These are phyloP conservation scores for Graphium colonna DNA, from an alignment of 2,888 invertebrate species.

Conservation along the genomic window DNA sequence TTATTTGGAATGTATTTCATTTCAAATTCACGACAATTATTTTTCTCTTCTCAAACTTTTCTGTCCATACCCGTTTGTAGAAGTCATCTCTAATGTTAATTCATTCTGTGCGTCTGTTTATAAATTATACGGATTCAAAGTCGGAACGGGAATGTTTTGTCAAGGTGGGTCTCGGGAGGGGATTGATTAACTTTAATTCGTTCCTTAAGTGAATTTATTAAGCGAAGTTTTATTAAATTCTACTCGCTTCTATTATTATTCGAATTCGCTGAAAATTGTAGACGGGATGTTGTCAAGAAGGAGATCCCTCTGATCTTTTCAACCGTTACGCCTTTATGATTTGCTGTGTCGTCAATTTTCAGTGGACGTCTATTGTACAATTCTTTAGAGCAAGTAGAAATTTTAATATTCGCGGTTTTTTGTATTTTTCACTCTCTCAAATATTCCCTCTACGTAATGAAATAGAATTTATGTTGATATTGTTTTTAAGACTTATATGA, in stretches of 20 bases:
- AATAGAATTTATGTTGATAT: too few species aligned
- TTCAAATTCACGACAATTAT: background rate
- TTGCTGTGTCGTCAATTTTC: background rate
- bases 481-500: too few species aligned
- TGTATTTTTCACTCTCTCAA: too few species aligned
- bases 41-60: too few species aligned
- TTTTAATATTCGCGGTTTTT: too few species aligned
- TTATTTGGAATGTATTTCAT: background rate
- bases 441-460: too few species aligned
- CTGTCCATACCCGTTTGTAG: background rate
- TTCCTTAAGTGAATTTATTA: conserved; percentile 23
- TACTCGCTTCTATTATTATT: conserved; percentile 18
- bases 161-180: conserved; percentile 10
- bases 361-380: too few species aligned
- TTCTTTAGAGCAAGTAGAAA: too few species aligned
- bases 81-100: conserved; percentile 1
- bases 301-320: background rate
- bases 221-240: conserved; percentile 24
- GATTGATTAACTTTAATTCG: conserved; percentile 20
- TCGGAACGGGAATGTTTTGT: conserved; percentile 19
- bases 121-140: background rate
- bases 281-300: background rate
- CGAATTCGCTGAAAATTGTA: conserved; percentile 8
- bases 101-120: conserved; percentile 1
- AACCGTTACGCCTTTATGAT: background rate